Conservation (phyloP, 2,888 invertebrate genomes). For the Orchestes rusci region DNA sequence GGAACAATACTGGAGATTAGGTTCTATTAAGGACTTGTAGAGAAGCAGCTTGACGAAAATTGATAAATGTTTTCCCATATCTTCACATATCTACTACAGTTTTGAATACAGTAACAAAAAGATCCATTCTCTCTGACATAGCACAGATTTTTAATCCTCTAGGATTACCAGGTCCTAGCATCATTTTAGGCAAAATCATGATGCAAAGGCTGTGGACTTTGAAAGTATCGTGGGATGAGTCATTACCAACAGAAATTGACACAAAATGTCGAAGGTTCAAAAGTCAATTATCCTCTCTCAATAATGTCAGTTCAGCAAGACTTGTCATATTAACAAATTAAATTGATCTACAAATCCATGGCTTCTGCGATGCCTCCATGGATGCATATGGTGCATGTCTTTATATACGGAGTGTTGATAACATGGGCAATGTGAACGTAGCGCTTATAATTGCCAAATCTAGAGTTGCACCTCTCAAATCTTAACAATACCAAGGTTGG, state of each 20-base stretch:
- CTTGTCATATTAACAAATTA: constrained; percentile 3
- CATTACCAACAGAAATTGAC: constrained; percentile 1
- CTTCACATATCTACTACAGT: constrained; percentile 4
- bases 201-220: constrained; percentile 4
- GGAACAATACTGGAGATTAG: too few relatives aligned
- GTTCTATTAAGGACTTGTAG: too few relatives aligned
- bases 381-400: constrained; percentile 11
- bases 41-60: too few relatives aligned
- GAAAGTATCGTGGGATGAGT: constrained; percentile 1
- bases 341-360: constrained; percentile 10
- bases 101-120: constrained; percentile 2
- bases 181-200: constrained; percentile 3
- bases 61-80: too few relatives aligned
- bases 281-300: neutral
- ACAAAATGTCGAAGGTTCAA: neutral
- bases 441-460: constrained; percentile 5
- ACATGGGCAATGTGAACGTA: neutral
- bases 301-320: constrained; percentile 2
- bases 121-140: too few relatives aligned
- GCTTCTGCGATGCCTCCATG: constrained; percentile 8
- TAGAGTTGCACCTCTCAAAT: constrained; percentile 14
- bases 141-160: too few relatives aligned
- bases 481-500: constrained; percentile 10
- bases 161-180: constrained; percentile 1
- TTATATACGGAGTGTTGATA: constrained; percentile 11